Conservation (phyloP, 1,140 invertebrate genomes). For the Whitmania pigra region DNA sequence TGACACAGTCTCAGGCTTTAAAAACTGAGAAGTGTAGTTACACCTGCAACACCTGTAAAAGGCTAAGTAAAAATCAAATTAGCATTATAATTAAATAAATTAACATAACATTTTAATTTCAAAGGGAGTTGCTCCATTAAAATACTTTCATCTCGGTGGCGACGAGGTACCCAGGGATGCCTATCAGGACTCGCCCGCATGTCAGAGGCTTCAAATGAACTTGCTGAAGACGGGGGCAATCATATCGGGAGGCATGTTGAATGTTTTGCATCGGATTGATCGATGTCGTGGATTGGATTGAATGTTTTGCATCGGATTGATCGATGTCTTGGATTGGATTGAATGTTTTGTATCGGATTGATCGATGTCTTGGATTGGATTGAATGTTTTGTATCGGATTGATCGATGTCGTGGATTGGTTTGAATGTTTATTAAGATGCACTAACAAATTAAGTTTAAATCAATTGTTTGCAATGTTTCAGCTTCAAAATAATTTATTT, state of each 20-base stretch:
- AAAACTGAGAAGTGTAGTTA: no score
- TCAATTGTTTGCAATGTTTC: no score
- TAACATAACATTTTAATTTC: neutral
- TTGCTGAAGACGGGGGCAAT: neutral
- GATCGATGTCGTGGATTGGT: neutral
- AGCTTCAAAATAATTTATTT: no score
- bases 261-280: neutral
- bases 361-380: neutral
- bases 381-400: neutral
- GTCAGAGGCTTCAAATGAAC: neutral
- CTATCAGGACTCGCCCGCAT: slow-evolving; percentile 16
- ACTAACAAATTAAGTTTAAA: no score
- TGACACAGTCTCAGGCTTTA: no score
- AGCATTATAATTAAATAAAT: no score
- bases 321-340: neutral
- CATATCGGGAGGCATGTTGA: neutral
- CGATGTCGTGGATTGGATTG: neutral
- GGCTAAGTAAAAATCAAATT: neutral
- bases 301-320: neutral
- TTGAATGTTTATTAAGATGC: no score
- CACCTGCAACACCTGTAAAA: no score
- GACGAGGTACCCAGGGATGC: slow-evolving; percentile 21
- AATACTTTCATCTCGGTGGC: slow-evolving; percentile 18
- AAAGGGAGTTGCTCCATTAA: slow-evolving; percentile 12
- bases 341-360: neutral